Evolutionary conservation across 2,797 vertebrate species (phyloP), one percentile per base, ranked within the genome.

Genomic region (Cryptoblepharus egeriae): DNA sequence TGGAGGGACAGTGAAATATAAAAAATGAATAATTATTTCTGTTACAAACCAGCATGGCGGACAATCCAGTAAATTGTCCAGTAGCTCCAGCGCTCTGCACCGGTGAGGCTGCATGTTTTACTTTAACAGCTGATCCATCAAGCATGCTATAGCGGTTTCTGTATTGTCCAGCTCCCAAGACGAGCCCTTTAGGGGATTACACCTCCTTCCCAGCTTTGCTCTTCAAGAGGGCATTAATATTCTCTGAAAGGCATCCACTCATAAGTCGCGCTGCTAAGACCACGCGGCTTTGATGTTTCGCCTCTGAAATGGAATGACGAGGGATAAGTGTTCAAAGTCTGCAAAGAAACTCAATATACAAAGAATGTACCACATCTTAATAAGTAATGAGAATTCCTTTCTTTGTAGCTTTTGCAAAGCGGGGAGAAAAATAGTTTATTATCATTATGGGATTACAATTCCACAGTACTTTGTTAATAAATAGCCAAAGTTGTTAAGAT

Each of bases 321-420:
- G 75, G 84, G 65, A 79, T 79, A 75, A 87, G 67, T 86, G 87
- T 87, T 89, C 86, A 91, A 92, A 88, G 90, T 85, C 70, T 89
- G 81, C 64, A 71, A 77, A 80, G 84, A 87, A 84, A 85, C 81
- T 91, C 87, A 83, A 79, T 82, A 80, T 84, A 86, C 88, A 88
- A 91, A 91, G 91, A 87, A 87, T 79, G 84, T 81, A 83, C 85
- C 83, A 75, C 84, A 72, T 88, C 87, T 90, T 90, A 89, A 92
- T 89, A 90, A 91, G 69, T 32, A 77, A 74, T 69, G 63, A 88
- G 81, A 87, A 83, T 86, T 88, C 83, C 75, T 91, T 82, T 57
- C 75, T 84, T 90, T 89, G 87, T 90, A 92, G 85, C 82, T 89
- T 75, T 88, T 88, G 84, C 88, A 84, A 88, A 80, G 20, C 68